phyloP scores from a whole-genome alignment of 2,113 vertebrate species.

The Nyctereutes procyonoides region DNA sequence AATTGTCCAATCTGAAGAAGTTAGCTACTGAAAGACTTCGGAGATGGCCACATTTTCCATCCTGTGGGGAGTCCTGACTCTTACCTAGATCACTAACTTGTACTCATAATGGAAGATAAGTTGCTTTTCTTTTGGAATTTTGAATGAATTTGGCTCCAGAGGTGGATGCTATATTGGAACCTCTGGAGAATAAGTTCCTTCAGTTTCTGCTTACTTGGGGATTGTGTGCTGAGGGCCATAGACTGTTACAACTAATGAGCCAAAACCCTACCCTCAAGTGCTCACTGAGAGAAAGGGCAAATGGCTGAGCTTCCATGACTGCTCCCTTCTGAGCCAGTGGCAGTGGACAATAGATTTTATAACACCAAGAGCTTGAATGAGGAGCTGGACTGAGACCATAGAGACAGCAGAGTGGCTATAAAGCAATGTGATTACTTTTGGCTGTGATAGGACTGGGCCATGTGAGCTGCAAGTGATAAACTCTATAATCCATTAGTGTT shows the following conservation, averaged over 20 bases:
- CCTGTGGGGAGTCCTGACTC: neutral
- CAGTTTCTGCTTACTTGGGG: neutral
- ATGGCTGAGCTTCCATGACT: neutral
- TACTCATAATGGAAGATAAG: neutral
- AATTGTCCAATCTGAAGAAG: conserved; percentile 36
- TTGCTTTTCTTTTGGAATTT: conserved; percentile 38
- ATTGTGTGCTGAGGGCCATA: too few relatives aligned
- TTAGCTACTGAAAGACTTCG: neutral
- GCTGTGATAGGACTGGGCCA: neutral
- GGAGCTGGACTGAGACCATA: neutral
- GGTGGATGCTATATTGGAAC: neutral
- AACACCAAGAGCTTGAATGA: neutral
- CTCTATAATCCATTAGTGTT: neutral
- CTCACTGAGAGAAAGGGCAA: neutral
- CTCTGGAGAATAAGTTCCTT: neutral
- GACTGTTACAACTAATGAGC: conserved; percentile 19
- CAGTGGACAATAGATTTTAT: neutral
- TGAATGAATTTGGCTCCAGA: neutral
- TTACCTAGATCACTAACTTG: neutral
- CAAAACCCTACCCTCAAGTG: neutral
- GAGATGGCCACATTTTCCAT: neutral
- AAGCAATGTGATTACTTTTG: conserved; percentile 45
- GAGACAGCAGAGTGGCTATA: neutral
- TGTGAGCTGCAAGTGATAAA: neutral
- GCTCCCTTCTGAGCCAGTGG: neutral